Conservation (phyloP, 1,140 invertebrate genomes). For the Elymnias hypermnestra region DNA sequence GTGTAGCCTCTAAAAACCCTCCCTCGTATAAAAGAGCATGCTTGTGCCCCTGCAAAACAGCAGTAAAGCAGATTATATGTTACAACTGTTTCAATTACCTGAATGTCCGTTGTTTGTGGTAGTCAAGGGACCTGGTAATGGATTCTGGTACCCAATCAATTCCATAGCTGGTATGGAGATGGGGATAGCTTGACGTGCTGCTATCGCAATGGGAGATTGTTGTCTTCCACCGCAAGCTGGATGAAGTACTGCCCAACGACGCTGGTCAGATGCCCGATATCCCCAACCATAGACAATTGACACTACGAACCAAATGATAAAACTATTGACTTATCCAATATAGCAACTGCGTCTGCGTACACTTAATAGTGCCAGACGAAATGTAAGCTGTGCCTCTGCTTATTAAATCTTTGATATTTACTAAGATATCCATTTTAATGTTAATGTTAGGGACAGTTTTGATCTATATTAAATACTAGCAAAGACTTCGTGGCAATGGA, state of each 20-base stretch:
- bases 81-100: conserved; percentile 76
- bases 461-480: no score
- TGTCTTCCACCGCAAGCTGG: conserved; percentile 79
- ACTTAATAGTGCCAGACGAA: no score
- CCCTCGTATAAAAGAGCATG: no score
- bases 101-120: conserved; percentile 83
- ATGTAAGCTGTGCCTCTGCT: no score
- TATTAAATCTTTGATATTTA: no score
- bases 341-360: no score
- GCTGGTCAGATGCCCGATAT: conserved; percentile 79
- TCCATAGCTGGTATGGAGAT: conserved; percentile 82
- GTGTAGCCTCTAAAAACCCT: no score
- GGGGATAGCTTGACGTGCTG: conserved; percentile 77
- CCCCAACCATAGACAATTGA: conserved; percentile 65
- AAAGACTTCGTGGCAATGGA: no score
- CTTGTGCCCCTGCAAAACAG: no score
- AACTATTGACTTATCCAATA: not conserved
- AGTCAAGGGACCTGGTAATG: conserved; percentile 77
- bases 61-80: no score
- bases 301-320: conserved; percentile 26
- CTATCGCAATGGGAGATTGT: conserved; percentile 81
- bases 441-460: no score
- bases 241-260: conserved; percentile 78
- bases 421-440: no score
- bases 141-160: conserved; percentile 82